A percentile compares a stretch with the other conserved stretches of the same genome.
Evolutionary conservation across 2,888 invertebrate genomes (phyloP).

Genomic region (Abscondita cerata): DNA sequence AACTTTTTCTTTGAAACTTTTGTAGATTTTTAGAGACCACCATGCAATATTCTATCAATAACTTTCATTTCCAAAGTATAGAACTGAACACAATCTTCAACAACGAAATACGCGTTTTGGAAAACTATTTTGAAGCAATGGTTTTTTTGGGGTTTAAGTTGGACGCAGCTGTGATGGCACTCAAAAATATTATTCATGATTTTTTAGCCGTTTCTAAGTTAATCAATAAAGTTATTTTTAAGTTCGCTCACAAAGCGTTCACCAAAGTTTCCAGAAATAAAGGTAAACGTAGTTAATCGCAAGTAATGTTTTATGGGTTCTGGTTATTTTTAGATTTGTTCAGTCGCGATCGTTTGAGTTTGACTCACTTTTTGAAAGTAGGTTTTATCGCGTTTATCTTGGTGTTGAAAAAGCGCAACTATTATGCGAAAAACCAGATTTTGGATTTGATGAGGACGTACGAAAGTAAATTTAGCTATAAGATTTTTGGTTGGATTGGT

Average conservation of each 20-base stretch:
- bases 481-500: background rate
- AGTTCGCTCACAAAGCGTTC: conserved; percentile 6
- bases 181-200: conserved; percentile 12
- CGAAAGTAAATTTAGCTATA: background rate
- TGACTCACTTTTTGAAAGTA: conserved; percentile 5
- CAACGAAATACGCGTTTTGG: conserved; percentile 8
- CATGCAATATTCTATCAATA: conserved; percentile 10
- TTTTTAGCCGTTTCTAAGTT: background rate
- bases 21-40: conserved; percentile 20
- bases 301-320: background rate
- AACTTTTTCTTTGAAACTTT: background rate
- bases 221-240: conserved; percentile 5
- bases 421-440: background rate
- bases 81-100: conserved; percentile 26
- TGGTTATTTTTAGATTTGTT: conserved; percentile 7
- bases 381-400: conserved; percentile 18
- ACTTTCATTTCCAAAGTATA: conserved; percentile 18
- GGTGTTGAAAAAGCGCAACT: conserved; percentile 12
- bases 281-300: background rate
- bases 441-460: background rate
- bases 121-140: conserved; percentile 26
- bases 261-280: conserved; percentile 5
- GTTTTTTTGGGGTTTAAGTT: conserved; percentile 25
- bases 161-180: conserved; percentile 17
- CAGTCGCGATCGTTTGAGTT: background rate